Evolutionary conservation across 2,113 vertebrate species (phyloP).

Genomic region (Eolophus roseicapilla): DNA sequence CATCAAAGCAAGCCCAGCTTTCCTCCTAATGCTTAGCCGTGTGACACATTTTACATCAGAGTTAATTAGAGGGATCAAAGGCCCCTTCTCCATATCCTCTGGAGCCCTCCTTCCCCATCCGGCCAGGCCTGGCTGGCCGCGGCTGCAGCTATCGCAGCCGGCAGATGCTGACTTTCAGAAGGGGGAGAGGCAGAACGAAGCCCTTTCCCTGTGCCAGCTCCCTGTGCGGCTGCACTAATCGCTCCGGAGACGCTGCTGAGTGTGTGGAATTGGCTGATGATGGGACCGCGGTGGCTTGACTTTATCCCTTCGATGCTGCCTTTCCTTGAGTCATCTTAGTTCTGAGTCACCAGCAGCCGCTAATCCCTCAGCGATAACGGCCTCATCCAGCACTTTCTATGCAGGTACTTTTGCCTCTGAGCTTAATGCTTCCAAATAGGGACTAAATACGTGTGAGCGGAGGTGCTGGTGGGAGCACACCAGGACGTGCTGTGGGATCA

Average conservation of each 20-base stretch:
- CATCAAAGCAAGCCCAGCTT: constrained; percentile 1
- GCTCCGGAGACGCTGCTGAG: not conserved
- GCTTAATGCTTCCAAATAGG: not conserved
- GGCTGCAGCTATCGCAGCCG: not conserved
- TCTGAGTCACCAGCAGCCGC: constrained; percentile 36
- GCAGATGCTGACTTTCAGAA: not conserved
- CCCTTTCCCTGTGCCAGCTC: not conserved
- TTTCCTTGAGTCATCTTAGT: constrained; percentile 46
- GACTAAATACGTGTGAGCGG: not conserved
- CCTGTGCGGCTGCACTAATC: not conserved
- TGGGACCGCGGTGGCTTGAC: not conserved
- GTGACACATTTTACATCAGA: not conserved
- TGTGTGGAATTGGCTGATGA: not conserved
- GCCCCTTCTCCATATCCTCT: not conserved
- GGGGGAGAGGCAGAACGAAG: not conserved
- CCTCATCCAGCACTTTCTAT: not conserved
- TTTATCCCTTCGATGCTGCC: constrained; percentile 31
- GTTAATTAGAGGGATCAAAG: constrained; percentile 35
- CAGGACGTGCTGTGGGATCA: not conserved
- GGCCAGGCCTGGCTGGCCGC: not conserved
- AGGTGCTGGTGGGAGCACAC: not conserved
- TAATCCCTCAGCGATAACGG: constrained; percentile 25
- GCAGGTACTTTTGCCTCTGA: not conserved
- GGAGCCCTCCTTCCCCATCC: not conserved
- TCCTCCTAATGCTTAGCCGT: not conserved